Evolutionary conservation across 2,888 invertebrate species (phyloP).

Genomic region (Synanthedon formicaeformis): DNA sequence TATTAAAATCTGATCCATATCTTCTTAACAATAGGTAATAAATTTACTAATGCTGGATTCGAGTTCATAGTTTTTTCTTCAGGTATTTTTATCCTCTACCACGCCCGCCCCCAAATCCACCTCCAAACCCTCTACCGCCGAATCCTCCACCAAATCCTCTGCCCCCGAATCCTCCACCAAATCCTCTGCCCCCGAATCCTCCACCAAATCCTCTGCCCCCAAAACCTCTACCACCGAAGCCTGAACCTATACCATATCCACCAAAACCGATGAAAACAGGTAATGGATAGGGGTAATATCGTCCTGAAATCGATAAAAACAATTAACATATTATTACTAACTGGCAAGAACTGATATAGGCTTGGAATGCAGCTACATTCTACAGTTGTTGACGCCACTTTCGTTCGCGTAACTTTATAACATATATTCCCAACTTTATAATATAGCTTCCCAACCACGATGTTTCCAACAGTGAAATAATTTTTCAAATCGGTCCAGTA

Average conservation of each 20-base stretch:
- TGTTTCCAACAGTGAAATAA: too few species aligned
- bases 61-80: background rate
- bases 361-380: too few species aligned
- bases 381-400: too few species aligned
- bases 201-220: conserved; percentile 9
- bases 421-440: too few species aligned
- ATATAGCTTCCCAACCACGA: too few species aligned
- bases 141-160: conserved; percentile 11
- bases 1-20: too few species aligned
- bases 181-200: conserved; percentile 17
- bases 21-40: too few species aligned
- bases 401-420: too few species aligned
- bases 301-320: conserved; percentile 12
- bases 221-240: conserved; percentile 16
- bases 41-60: too few species aligned
- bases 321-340: too few species aligned
- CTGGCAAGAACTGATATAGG: too few species aligned
- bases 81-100: conserved; percentile 4
- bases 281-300: conserved; percentile 13
- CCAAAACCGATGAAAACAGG: conserved; percentile 24
- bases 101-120: conserved; percentile 8
- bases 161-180: conserved; percentile 12
- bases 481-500: too few species aligned
- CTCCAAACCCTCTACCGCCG: conserved; percentile 10
- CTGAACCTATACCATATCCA: conserved; percentile 13